A percentile compares a stretch with the other conserved stretches of the same genome.
phyloP scores from a whole-genome alignment of 1,140 invertebrate genomes.

The Holotrichia oblita region DNA sequence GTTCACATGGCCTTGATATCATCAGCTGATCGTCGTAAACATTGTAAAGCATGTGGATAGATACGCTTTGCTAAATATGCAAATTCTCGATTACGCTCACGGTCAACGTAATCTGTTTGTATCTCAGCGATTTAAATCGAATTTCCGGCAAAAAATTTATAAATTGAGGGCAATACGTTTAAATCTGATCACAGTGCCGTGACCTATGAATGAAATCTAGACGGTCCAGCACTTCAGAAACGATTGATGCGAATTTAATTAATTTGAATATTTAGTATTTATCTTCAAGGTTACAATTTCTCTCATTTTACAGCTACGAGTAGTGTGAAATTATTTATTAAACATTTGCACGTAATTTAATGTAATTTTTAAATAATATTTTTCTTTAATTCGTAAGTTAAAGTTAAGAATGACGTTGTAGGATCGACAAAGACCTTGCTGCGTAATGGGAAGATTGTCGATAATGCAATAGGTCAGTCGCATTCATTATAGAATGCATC shows the following conservation, averaged over 20 bases:
- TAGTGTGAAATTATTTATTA: no score
- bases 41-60: no score
- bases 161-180: constrained; percentile 30
- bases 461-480: not conserved
- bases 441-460: not conserved
- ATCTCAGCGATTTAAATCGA: constrained; percentile 20
- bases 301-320: no score
- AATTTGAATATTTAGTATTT: not conserved
- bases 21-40: not conserved
- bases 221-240: not conserved
- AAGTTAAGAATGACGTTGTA: not conserved
- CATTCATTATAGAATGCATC: not conserved
- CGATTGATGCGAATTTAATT: not conserved
- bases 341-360: no score
- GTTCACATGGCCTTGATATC: constrained; percentile 12
- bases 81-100: not conserved
- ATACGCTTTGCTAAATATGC: not conserved
- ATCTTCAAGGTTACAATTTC: no score
- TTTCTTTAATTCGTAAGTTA: no score
- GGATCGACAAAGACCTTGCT: not conserved
- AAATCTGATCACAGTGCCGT: not conserved
- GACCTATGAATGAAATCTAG: not conserved
- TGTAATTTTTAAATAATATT: no score
- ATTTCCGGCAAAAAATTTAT: constrained; percentile 28
- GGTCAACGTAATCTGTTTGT: not conserved